Evolutionary conservation across 1,140 invertebrate species (phyloP).

Genomic region (Drosophila triauraria): DNA sequence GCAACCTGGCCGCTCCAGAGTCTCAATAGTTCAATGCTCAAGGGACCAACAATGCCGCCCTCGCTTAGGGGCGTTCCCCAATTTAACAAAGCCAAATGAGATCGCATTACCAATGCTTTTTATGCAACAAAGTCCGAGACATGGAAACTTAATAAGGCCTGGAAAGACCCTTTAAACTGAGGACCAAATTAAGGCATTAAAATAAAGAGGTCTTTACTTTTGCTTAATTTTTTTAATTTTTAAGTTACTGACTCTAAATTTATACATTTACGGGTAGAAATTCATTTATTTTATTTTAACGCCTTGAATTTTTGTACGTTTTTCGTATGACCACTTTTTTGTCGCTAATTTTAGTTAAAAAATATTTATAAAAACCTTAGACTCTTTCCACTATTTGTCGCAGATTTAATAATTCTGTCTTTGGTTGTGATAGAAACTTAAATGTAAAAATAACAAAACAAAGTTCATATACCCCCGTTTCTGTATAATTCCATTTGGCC

Average conservation of each 20-base stretch:
- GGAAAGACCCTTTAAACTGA: not conserved
- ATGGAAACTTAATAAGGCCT: constrained; percentile 6
- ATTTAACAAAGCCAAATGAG: constrained; percentile 32
- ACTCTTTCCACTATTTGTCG: not conserved
- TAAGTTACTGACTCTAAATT: too few relatives aligned
- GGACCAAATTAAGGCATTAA: not conserved
- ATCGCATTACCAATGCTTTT: constrained; percentile 41
- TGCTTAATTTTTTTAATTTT: too few relatives aligned
- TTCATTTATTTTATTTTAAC: too few relatives aligned
- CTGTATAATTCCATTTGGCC: not conserved
- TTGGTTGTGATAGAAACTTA: too few relatives aligned
- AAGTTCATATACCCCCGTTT: not conserved
- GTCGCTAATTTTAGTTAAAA: not conserved
- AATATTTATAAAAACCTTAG: too few relatives aligned
- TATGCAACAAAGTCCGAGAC: not conserved
- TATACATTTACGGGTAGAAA: too few relatives aligned
- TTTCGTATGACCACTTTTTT: too few relatives aligned
- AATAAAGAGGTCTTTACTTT: too few relatives aligned
- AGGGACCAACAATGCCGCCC: not conserved
- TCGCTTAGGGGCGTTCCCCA: not conserved
- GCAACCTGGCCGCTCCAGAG: constrained; percentile 13
- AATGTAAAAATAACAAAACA: too few relatives aligned
- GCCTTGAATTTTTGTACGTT: not conserved
- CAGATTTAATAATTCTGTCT: not conserved
- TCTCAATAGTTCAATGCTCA: not conserved